A percentile compares a stretch with the other conserved stretches of the same genome.
phyloP scores from a whole-genome alignment of 53 echinoderm and acorn worm species.

The Astropecten irregularis region DNA sequence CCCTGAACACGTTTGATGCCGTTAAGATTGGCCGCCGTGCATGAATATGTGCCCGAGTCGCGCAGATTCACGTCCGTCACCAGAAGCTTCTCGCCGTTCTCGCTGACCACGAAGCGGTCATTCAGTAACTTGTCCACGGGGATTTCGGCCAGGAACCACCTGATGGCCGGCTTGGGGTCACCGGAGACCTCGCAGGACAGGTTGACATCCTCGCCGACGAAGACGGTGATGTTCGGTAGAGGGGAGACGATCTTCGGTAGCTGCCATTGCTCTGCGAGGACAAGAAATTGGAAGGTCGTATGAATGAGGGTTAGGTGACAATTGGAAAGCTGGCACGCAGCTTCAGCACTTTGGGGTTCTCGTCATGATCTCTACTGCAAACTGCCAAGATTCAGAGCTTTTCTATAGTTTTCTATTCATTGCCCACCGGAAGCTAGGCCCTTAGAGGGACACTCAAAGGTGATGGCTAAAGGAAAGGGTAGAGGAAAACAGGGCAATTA shows the following conservation, averaged over 20 bases:
- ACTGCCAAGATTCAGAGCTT: no score
- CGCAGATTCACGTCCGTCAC: slow-evolving; percentile 65
- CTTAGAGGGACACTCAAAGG: no score
- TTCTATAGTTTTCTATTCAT: no score
- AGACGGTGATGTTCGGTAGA: slow-evolving; percentile 53
- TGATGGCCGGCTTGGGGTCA: slow-evolving; percentile 75
- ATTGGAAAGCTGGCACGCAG: no score
- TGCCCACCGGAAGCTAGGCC: no score
- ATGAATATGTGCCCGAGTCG: slow-evolving; percentile 78
- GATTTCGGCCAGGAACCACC: slow-evolving; percentile 77
- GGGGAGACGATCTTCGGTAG: slow-evolving; percentile 47
- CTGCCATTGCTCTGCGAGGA: slow-evolving; percentile 47
- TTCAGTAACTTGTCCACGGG: slow-evolving; percentile 62
- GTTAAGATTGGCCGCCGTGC: slow-evolving; percentile 67
- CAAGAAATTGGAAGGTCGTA: neutral
- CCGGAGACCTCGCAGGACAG: slow-evolving; percentile 72
- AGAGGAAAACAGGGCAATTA: no score
- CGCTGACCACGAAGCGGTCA: slow-evolving; percentile 47
- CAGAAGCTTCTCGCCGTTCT: slow-evolving; percentile 66
- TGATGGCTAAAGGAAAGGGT: no score
- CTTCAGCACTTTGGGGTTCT: neutral
- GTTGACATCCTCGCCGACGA: slow-evolving; percentile 62
- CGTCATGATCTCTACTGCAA: no score
- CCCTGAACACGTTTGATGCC: neutral
- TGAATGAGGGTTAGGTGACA: neutral